Evolutionary conservation across 2,888 invertebrate genomes (phyloP).

Genomic region (Nomada hirtipes): DNA sequence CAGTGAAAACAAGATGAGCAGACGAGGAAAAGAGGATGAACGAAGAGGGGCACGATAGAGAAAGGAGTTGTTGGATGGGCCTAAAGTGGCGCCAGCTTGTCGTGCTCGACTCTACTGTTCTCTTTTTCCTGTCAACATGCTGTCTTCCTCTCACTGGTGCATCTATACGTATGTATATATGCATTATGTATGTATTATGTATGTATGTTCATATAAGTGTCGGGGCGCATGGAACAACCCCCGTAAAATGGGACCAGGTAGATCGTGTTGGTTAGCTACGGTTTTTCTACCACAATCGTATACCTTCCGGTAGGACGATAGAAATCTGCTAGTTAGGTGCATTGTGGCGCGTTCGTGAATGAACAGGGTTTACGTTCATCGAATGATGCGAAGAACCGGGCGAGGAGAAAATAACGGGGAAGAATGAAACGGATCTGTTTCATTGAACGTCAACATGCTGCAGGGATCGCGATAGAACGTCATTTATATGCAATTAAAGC

Average conservation of each 20-base stretch:
- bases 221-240: constrained; percentile 44
- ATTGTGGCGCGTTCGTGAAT: constrained; percentile 80
- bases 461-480: no score
- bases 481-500: no score
- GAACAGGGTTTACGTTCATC: constrained; percentile 71
- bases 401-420: constrained; percentile 12
- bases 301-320: constrained; percentile 64
- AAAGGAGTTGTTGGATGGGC: constrained; percentile 60
- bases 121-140: constrained; percentile 52
- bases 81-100: constrained; percentile 81
- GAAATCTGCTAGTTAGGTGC: constrained; percentile 77
- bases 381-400: constrained; percentile 28
- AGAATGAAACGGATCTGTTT: constrained; percentile 21
- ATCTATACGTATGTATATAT: neutral
- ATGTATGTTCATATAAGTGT: constrained; percentile 22
- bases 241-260: constrained; percentile 61
- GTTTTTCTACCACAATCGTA: constrained; percentile 66
- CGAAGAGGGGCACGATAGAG: constrained; percentile 47
- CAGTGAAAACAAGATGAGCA: constrained; percentile 46
- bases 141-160: constrained; percentile 41
- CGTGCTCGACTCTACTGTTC: constrained; percentile 65
- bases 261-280: constrained; percentile 67
- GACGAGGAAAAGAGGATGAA: constrained; percentile 57
- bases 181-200: no score
- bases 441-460: neutral